Conservation (phyloP, 2,113 vertebrate species). For the Passer montanus region DNA sequence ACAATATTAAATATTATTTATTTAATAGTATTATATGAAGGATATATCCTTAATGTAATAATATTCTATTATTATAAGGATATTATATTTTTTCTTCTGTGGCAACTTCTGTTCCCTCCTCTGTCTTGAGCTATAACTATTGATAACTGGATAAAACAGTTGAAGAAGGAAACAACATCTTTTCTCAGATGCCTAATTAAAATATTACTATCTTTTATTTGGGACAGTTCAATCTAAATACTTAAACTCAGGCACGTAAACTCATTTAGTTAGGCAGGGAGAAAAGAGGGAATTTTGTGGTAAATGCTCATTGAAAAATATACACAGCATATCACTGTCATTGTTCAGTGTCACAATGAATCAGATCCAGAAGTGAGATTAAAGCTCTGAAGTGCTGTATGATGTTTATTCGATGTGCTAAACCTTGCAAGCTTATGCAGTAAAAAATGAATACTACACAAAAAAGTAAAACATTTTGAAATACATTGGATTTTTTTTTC, state of each 20-base stretch:
- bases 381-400: not conserved
- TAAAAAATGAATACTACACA: not conserved
- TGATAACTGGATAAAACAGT: not conserved
- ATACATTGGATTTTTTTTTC: rapidly evolving
- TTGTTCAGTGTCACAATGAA: not conserved
- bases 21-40: too few relatives aligned
- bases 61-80: not conserved
- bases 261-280: not conserved
- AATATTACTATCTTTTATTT: not conserved
- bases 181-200: not conserved
- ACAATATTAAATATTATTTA: too few relatives aligned
- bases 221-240: not conserved
- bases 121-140: not conserved
- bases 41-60: too few relatives aligned
- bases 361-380: not conserved
- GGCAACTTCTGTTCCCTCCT: not conserved
- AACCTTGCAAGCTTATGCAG: not conserved
- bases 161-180: not conserved
- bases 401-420: not conserved
- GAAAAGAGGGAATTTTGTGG: not conserved
- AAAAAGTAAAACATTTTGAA: not conserved
- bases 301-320: not conserved
- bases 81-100: not conserved
- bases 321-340: not conserved
- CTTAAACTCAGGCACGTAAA: not conserved